These are phyloP conservation scores for Centrocercus urophasianus DNA, from an alignment of 2,113 vertebrate species.

Conservation along the genomic window DNA sequence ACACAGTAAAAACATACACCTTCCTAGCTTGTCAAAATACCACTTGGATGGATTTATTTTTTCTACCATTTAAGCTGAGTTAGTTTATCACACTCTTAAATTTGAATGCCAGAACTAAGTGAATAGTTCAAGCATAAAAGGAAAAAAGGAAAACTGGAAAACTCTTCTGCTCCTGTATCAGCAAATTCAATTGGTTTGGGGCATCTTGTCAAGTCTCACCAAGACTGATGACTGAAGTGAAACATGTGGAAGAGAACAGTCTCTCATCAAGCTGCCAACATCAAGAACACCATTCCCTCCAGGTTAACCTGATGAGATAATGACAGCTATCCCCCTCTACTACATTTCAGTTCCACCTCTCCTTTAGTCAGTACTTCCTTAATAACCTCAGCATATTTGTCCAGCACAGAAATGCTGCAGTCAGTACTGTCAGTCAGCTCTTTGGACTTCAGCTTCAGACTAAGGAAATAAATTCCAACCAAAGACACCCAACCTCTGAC, in stretches of 20 bases:
- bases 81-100: neutral
- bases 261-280: neutral
- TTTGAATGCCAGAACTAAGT: neutral
- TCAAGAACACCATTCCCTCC: neutral
- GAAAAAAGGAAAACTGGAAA: neutral
- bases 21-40: neutral
- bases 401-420: neutral
- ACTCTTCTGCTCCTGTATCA: neutral
- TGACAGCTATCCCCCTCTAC: neutral
- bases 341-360: neutral
- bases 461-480: neutral
- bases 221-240: neutral
- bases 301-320: neutral
- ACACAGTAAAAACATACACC: neutral
- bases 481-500: neutral
- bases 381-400: neutral
- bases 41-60: neutral
- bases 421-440: neutral
- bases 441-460: neutral
- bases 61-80: neutral
- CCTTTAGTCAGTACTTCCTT: neutral
- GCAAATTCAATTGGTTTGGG: neutral
- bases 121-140: neutral
- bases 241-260: neutral
- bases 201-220: neutral